Conservation (phyloP, 2,113 vertebrate species). For the Aegithalos caudatus region DNA sequence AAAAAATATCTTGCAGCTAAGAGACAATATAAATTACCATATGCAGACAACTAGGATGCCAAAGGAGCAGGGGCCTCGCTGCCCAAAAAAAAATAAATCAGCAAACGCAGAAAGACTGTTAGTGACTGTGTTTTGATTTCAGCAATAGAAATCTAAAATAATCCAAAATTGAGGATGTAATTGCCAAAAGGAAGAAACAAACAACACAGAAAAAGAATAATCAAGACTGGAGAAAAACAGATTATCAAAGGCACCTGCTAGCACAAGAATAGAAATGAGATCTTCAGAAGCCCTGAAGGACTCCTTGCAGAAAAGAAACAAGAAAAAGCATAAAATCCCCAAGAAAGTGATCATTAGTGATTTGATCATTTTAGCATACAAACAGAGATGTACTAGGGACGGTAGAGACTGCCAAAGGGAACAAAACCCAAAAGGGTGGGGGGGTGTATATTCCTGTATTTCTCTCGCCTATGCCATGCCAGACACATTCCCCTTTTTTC, state of each 20-base stretch:
- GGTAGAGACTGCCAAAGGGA: background rate
- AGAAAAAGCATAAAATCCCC: background rate
- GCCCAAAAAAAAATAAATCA: background rate
- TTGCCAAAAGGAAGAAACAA: conserved; percentile 34
- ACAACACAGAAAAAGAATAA: conserved; percentile 24
- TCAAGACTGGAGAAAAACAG: background rate
- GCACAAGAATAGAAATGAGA: conserved; percentile 29
- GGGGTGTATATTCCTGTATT: background rate
- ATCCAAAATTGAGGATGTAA: background rate
- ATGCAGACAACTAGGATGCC: background rate
- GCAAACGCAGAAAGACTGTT: background rate
- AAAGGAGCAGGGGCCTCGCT: background rate
- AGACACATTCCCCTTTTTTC: fast-evolving
- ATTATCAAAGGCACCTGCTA: conserved; percentile 43
- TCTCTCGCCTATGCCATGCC: background rate
- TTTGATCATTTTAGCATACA: conserved; percentile 8
- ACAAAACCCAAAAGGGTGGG: background rate
- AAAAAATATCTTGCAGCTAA: conserved; percentile 3
- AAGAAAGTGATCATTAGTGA: background rate
- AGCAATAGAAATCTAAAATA: conserved; percentile 14
- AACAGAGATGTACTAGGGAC: background rate
- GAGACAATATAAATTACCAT: background rate
- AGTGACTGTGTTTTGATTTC: background rate
- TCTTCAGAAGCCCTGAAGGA: conserved; percentile 21
- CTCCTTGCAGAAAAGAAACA: background rate